Percentiles rank a stretch among this genome's conserved stretches.
These are phyloP conservation scores for Dendronephthya gigantea DNA, from an alignment of 64 coral and sea anemone genomes.

Conservation along the genomic window DNA sequence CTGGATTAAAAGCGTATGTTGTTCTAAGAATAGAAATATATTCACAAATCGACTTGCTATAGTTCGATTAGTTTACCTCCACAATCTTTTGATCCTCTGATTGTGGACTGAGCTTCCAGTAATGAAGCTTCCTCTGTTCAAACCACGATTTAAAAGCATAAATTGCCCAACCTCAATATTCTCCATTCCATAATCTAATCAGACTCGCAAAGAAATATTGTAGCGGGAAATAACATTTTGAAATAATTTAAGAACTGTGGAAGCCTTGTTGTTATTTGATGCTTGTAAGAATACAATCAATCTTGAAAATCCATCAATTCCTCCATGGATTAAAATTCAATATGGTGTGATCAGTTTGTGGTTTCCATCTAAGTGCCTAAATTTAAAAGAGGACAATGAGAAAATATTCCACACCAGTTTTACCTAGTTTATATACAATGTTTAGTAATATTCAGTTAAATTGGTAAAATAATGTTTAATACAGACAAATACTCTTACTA, in stretches of 20 bases:
- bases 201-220: neutral
- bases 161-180: neutral
- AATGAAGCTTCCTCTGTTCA: conserved; percentile 1
- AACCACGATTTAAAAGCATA: neutral
- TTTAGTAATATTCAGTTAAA: too few species aligned
- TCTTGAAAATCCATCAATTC: neutral
- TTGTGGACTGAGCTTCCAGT: neutral
- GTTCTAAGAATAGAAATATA: neutral
- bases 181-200: neutral
- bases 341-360: conserved; percentile 5
- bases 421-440: too few species aligned
- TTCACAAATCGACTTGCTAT: neutral
- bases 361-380: neutral
- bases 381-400: too few species aligned
- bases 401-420: too few species aligned
- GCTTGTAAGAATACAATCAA: neutral
- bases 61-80: neutral
- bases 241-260: neutral
- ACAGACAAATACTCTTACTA: neutral
- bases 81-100: conserved; percentile 1
- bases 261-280: too few species aligned
- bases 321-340: neutral
- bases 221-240: neutral
- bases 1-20: neutral
- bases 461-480: too few species aligned